Percentiles rank a stretch among this genome's conserved stretches.
Conservation (phyloP, 2,888 invertebrate genomes). For the Apeira syringaria region DNA sequence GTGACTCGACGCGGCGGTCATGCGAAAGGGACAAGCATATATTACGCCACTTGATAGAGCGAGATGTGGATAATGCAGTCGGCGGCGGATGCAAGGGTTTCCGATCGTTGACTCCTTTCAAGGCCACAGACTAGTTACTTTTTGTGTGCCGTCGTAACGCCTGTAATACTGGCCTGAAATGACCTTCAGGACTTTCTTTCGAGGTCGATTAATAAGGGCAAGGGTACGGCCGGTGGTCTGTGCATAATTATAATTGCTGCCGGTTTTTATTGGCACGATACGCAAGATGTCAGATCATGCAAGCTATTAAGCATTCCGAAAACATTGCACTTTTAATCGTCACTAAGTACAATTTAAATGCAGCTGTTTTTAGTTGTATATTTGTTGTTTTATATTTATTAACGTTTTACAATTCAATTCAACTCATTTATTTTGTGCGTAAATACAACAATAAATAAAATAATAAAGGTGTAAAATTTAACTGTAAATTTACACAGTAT, state of each 20-base stretch:
- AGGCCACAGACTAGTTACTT: conserved; percentile 72
- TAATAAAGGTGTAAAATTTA: too few species aligned
- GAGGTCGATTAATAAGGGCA: conserved; percentile 51
- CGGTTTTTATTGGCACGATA: background rate
- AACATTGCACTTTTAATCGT: too few species aligned
- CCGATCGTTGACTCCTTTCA: conserved; percentile 80
- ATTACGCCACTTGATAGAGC: conserved; percentile 38
- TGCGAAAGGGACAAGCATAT: conserved; percentile 46
- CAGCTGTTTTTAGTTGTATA: too few species aligned
- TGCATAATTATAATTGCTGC: conserved; percentile 1
- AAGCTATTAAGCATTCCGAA: too few species aligned
- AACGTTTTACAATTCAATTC: too few species aligned
- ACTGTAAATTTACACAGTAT: too few species aligned
- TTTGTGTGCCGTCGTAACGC: conserved; percentile 65
- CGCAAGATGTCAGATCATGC: background rate
- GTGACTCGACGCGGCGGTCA: conserved; percentile 51
- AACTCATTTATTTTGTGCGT: too few species aligned
- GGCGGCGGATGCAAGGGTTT: conserved; percentile 78
- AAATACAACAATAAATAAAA: too few species aligned
- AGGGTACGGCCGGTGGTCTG: conserved; percentile 1
- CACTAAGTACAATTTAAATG: too few species aligned
- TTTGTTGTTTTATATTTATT: background rate
- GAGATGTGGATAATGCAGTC: conserved; percentile 58
- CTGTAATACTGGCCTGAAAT: conserved; percentile 66
- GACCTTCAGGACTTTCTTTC: conserved; percentile 76